A percentile compares a stretch with the other conserved stretches of the same genome.
These are phyloP conservation scores for Origma solitaria DNA, from an alignment of 2,113 vertebrate species.

Conservation along the genomic window DNA sequence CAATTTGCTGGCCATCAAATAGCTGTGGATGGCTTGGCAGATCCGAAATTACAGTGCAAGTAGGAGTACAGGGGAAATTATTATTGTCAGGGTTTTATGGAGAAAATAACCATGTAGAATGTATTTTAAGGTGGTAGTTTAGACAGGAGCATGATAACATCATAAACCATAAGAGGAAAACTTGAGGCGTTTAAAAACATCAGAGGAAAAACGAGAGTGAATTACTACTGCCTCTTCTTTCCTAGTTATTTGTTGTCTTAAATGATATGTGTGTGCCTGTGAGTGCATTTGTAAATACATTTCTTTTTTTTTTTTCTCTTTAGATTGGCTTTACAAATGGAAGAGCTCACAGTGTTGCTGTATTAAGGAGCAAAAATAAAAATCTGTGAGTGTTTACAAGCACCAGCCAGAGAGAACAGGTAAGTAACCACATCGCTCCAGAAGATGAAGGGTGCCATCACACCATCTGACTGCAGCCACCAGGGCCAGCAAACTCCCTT, in stretches of 20 bases:
- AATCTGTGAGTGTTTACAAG: background rate
- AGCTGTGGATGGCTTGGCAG: background rate
- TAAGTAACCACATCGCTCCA: background rate
- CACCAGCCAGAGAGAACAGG: background rate
- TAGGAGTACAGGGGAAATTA: constrained; percentile 42
- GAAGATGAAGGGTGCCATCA: background rate
- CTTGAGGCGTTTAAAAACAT: constrained; percentile 30
- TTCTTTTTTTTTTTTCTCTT: background rate
- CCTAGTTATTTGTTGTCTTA: constrained; percentile 11
- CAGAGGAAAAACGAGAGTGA: background rate
- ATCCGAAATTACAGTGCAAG: constrained; percentile 26
- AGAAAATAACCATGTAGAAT: constrained; percentile 46
- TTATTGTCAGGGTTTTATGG: constrained; percentile 55
- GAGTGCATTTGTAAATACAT: background rate
- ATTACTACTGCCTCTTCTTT: background rate
- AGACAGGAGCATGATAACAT: constrained; percentile 54
- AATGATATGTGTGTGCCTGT: background rate
- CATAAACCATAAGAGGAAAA: constrained; percentile 50
- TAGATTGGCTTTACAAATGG: background rate
- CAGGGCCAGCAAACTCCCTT: background rate
- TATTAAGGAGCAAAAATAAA: background rate
- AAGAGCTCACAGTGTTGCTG: background rate
- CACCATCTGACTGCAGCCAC: background rate
- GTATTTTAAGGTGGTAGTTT: constrained; percentile 55
- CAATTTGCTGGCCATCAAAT: background rate